Percentiles rank a stretch among this genome's conserved stretches.
phyloP scores from a whole-genome alignment of 2,797 vertebrate genomes.

The Artibeus jamaicensis region DNA sequence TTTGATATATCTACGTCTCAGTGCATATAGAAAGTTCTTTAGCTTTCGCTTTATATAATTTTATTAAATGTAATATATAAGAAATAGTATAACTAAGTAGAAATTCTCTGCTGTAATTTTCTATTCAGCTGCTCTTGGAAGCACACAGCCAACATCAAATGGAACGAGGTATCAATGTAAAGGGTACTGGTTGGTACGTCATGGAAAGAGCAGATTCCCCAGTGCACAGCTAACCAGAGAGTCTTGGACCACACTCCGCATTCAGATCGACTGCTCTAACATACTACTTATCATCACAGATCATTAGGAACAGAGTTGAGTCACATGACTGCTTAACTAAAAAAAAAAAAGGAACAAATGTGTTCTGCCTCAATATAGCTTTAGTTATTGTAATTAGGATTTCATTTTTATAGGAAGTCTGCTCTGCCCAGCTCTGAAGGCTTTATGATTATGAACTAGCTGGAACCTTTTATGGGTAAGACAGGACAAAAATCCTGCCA shows the following conservation, averaged over 20 bases:
- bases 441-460: slow-evolving; percentile 12
- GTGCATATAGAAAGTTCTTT: not conserved
- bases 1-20: not conserved
- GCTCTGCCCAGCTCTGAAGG: not conserved
- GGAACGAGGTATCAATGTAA: not conserved
- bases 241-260: not conserved
- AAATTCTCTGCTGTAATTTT: not conserved
- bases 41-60: not conserved
- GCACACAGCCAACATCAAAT: not conserved
- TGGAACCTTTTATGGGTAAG: not conserved
- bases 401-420: not conserved
- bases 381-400: not conserved
- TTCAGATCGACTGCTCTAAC: not conserved
- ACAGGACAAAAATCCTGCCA: slow-evolving; percentile 27
- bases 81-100: not conserved
- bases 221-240: not conserved
- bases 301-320: not conserved
- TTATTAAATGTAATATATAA: not conserved
- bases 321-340: not conserved
- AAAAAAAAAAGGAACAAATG: not conserved
- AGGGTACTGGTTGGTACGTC: not conserved
- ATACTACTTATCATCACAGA: not conserved
- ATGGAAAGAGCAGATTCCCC: not conserved
- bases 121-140: not conserved
- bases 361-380: not conserved